These are phyloP conservation scores for Oscheius myriophilus DNA, from an alignment of 2,888 invertebrate species.

Conservation along the genomic window DNA sequence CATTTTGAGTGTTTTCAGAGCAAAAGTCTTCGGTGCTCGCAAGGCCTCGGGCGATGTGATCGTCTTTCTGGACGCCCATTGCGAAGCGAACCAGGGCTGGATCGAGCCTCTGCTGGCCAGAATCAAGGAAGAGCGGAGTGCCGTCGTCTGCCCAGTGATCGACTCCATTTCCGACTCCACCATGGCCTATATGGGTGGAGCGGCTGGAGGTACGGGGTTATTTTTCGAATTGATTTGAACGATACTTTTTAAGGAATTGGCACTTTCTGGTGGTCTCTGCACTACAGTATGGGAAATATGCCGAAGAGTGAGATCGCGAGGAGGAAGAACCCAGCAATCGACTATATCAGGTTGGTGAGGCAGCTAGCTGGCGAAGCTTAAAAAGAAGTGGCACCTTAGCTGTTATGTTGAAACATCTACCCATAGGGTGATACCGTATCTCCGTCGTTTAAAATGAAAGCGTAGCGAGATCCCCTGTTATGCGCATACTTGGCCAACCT, in stretches of 20 bases:
- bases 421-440: too few relatives aligned
- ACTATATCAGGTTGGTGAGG: constrained; percentile 34
- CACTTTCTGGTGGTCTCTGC: constrained; percentile 73
- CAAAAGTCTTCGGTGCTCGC: constrained; percentile 77
- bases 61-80: constrained; percentile 89
- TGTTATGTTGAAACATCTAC: too few relatives aligned
- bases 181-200: constrained; percentile 78
- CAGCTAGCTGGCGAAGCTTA: neutral
- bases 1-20: constrained; percentile 72
- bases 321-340: constrained; percentile 72
- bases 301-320: constrained; percentile 78
- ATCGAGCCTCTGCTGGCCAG: constrained; percentile 86
- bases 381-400: neutral
- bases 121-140: constrained; percentile 82
- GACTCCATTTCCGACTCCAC: constrained; percentile 87
- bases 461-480: too few relatives aligned
- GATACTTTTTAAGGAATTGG: constrained; percentile 62
- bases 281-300: constrained; percentile 77
- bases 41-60: constrained; percentile 83
- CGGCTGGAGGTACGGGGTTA: constrained; percentile 25
- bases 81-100: constrained; percentile 84
- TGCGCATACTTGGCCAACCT: too few relatives aligned
- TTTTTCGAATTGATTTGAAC: constrained; percentile 25
- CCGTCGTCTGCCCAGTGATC: constrained; percentile 89
- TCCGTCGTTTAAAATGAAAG: too few relatives aligned